A percentile compares a stretch with the other conserved stretches of the same genome.
Evolutionary conservation across 2,797 vertebrate genomes (phyloP).

Genomic region (Enteromius treurensis): DNA sequence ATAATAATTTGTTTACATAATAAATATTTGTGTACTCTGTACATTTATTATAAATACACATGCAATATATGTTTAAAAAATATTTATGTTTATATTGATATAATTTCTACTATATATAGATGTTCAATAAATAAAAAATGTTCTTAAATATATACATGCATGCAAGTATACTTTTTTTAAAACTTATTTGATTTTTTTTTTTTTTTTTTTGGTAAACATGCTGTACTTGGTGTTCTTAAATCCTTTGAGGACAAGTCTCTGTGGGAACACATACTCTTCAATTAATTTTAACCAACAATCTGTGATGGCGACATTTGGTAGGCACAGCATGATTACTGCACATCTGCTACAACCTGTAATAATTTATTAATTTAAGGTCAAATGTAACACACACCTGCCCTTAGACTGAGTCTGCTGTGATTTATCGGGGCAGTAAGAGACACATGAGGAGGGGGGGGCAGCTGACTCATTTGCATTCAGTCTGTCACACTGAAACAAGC

Average conservation of each 20-base stretch:
- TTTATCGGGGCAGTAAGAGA: constrained; percentile 30
- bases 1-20: no score
- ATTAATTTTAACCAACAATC: constrained; percentile 25
- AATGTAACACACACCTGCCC: neutral
- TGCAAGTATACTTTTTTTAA: no score
- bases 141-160: no score
- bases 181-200: no score
- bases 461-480: constrained; percentile 44
- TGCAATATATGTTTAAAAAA: no score
- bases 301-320: constrained; percentile 30
- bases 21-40: no score
- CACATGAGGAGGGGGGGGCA: neutral
- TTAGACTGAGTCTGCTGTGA: constrained; percentile 16
- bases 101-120: neutral
- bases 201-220: no score
- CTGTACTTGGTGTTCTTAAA: neutral
- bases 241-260: neutral
- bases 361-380: constrained; percentile 41
- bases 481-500: constrained; percentile 24
- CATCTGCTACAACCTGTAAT: constrained; percentile 39
- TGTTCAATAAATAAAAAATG: no score
- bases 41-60: no score
- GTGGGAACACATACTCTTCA: neutral
- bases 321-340: constrained; percentile 33
- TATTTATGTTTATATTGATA: neutral